These are phyloP conservation scores for Epirrita christyi DNA, from an alignment of 2,888 invertebrate genomes.

Conservation along the genomic window DNA sequence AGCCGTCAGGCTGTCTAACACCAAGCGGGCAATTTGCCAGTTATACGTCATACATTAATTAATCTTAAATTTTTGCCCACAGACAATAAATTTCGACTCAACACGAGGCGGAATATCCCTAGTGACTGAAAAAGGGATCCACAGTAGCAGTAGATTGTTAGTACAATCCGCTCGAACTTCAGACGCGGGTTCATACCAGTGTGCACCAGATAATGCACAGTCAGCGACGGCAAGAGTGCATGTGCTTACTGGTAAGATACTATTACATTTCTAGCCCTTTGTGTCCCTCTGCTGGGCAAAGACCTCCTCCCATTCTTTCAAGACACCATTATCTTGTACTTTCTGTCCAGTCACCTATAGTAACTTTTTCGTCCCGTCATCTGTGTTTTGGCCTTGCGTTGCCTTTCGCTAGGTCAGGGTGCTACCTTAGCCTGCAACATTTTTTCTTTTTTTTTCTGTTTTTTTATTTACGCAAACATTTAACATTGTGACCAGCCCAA, in stretches of 20 bases:
- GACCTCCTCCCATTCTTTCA: too few relatives aligned
- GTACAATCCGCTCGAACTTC: conserved; percentile 92
- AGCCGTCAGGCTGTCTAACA: neutral
- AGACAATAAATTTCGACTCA: conserved; percentile 96
- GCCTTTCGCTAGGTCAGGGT: too few relatives aligned
- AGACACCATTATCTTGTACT: too few relatives aligned
- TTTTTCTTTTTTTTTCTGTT: too few relatives aligned
- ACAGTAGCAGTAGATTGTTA: conserved; percentile 92
- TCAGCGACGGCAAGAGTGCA: conserved; percentile 92
- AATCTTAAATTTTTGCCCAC: conserved; percentile 43
- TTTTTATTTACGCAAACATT: too few relatives aligned
- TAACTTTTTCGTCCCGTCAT: too few relatives aligned
- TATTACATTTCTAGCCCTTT: too few relatives aligned
- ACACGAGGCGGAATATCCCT: conserved; percentile 94
- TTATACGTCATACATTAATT: neutral
- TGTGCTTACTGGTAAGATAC: conserved; percentile 90
- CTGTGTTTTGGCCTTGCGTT: too few relatives aligned
- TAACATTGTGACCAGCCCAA: too few relatives aligned
- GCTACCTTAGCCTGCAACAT: too few relatives aligned
- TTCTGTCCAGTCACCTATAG: too few relatives aligned
- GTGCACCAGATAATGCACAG: conserved; percentile 93
- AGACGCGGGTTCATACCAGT: conserved; percentile 93
- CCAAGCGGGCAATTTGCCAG: conserved; percentile 10
- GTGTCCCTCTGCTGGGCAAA: too few relatives aligned
- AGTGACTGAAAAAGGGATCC: conserved; percentile 93